Evolutionary conservation across 2,888 invertebrate genomes (phyloP).

Genomic region (Carabus problematicus): DNA sequence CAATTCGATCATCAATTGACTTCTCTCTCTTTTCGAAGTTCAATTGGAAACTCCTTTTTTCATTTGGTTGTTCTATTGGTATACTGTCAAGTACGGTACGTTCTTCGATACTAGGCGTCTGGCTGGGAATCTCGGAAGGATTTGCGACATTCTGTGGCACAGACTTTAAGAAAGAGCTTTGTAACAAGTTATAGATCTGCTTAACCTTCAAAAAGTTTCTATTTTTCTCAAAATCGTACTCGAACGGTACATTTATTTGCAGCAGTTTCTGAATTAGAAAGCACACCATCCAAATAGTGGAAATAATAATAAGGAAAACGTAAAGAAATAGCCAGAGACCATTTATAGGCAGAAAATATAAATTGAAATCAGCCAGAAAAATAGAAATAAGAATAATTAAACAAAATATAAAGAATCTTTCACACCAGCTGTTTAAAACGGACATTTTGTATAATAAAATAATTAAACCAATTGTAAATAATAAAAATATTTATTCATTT

Average conservation of each 20-base stretch:
- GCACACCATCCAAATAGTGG: constrained; percentile 62
- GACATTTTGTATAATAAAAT: constrained; percentile 24
- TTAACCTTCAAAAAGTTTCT: neutral
- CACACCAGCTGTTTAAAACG: constrained; percentile 37
- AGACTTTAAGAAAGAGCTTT: no score
- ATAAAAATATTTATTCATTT: neutral
- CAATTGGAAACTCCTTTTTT: no score
- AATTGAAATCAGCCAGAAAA: constrained; percentile 28
- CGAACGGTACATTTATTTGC: constrained; percentile 62
- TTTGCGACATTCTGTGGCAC: neutral
- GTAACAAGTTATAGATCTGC: no score
- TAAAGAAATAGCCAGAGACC: constrained; percentile 61
- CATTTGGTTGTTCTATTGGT: constrained; percentile 5
- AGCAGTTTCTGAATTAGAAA: constrained; percentile 64
- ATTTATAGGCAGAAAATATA: constrained; percentile 38
- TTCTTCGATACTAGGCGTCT: neutral
- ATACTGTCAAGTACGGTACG: neutral
- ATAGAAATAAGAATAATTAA: constrained; percentile 22
- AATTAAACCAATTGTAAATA: no score
- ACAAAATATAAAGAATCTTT: constrained; percentile 30
- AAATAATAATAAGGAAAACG: constrained; percentile 57
- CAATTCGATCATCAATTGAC: constrained; percentile 49
- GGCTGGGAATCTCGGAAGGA: neutral
- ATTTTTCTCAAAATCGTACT: constrained; percentile 54
- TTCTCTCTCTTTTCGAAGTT: constrained; percentile 23